Evolutionary conservation across 2,888 invertebrate species (phyloP), one percentile per base, ranked within the genome.

Genomic region (Apotomis turbidana): DNA sequence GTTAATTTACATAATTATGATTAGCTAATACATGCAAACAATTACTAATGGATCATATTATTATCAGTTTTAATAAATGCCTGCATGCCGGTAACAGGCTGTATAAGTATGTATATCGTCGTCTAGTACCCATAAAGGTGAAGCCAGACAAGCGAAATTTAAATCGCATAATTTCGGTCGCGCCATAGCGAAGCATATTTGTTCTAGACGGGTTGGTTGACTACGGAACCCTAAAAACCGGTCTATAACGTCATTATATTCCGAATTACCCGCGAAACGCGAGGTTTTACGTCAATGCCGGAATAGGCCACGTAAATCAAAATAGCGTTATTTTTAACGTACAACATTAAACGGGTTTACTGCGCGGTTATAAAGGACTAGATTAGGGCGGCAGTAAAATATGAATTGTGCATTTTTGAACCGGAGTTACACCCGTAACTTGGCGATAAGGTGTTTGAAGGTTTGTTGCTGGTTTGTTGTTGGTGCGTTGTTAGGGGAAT

Each of bases 361-460:
- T 67, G 71, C 71, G 69, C 46, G 69, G 75, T 59, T 62, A 57
- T 74, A 76, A 73, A 70, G 64, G 66, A 62, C 61, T 68, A 72
- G 74, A 76, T 76, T 74, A 74, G 74, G 68, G 54, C 70, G 57
- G 15, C 70, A 59, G 71, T 74, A 73, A 75, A 73, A 71, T 62
- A 68, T 41, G 71, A 71, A 71, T 60, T 61, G 69, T 71, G 72
- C 67, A 76, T 75, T 63, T 61, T 70, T 68, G 51, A 67, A 36
- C 51, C 46, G 46, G 62, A 46, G 52, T 59, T 51, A 36, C 46
- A n/a, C n/a, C n/a, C n/a, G 44, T 51, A 15, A n/a, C 63, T 64
- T 10, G 1, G 10, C 15, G 69, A 70, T 70, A 70, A 63, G 64
- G n/a, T 27, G 27, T 27, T 27, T 27, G 27, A 49, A 60, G 52